phyloP scores from a whole-genome alignment of 2,113 vertebrate genomes.

The Hymenochirus boettgeri region DNA sequence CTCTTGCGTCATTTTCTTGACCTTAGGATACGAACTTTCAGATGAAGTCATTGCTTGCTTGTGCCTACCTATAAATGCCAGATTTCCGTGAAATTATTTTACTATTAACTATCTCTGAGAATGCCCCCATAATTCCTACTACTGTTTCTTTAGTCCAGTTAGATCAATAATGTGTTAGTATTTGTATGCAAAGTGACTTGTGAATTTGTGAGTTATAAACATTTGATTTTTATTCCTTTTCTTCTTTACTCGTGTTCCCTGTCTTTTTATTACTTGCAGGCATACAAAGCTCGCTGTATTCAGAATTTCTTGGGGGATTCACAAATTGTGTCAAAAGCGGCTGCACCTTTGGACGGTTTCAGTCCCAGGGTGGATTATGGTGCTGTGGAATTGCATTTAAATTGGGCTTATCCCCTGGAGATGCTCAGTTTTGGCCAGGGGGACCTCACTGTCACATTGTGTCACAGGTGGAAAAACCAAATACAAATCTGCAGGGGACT shows the following conservation, averaged over 20 bases:
- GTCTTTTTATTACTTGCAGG: conserved; percentile 16
- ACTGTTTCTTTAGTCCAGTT: neutral
- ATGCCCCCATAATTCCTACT: neutral
- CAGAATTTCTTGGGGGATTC: neutral
- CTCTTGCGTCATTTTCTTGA: conserved; percentile 13
- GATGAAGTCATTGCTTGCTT: neutral
- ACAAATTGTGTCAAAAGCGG: neutral
- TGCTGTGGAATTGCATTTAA: conserved; percentile 28
- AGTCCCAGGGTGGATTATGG: conserved; percentile 17
- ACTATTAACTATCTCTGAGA: neutral
- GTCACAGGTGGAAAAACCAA: conserved; percentile 5
- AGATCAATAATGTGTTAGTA: neutral
- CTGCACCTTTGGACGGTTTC: neutral
- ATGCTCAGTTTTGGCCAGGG: conserved; percentile 38
- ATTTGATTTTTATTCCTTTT: neutral
- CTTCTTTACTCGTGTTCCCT: neutral
- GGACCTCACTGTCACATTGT: conserved; percentile 19
- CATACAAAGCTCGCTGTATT: conserved; percentile 4
- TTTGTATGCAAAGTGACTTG: neutral
- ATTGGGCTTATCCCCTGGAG: conserved; percentile 39
- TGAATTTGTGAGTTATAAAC: conserved; percentile 4
- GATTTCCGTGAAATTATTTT: neutral
- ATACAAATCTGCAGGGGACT: neutral
- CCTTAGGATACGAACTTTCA: neutral
- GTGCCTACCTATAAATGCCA: neutral